Evolutionary conservation across 2,113 vertebrate species (phyloP).

Genomic region (Chroicocephalus ridibundus): DNA sequence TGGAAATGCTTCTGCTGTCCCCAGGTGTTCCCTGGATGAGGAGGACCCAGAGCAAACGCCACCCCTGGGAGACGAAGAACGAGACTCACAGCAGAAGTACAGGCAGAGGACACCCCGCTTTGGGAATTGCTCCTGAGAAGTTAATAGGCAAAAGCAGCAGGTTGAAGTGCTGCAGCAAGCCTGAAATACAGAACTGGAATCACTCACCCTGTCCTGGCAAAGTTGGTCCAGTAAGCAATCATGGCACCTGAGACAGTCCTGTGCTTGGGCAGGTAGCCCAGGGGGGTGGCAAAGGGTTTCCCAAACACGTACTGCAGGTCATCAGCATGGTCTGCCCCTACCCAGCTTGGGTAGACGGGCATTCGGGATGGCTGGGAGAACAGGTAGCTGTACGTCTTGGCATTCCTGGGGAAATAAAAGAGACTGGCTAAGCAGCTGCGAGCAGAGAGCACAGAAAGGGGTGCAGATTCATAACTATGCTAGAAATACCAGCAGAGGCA

Average conservation of each 20-base stretch:
- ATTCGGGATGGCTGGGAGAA: slow-evolving; percentile 85
- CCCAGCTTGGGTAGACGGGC: slow-evolving; percentile 83
- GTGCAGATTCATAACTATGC: not conserved
- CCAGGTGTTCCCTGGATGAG: not conserved
- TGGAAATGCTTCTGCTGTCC: not conserved
- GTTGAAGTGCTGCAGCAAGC: not conserved
- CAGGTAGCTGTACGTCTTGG: slow-evolving; percentile 86
- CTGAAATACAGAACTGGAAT: not conserved
- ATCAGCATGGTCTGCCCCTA: slow-evolving; percentile 90
- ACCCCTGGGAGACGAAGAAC: not conserved
- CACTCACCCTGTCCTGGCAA: slow-evolving; percentile 90
- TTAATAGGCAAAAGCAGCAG: not conserved
- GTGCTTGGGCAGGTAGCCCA: slow-evolving; percentile 83
- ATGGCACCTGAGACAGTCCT: slow-evolving; percentile 79
- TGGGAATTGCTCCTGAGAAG: not conserved
- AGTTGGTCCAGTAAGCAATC: slow-evolving; percentile 98
- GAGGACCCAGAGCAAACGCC: not conserved
- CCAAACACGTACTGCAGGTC: slow-evolving; percentile 93
- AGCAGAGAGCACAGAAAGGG: not conserved
- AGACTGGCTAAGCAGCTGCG: not conserved
- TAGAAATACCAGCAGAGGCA: not conserved
- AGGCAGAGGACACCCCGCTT: not conserved
- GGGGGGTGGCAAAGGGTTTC: slow-evolving; percentile 83
- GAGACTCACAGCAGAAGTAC: not conserved
- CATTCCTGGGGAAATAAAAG: slow-evolving; percentile 67